Percentiles rank a stretch among this genome's conserved stretches.
phyloP scores from a whole-genome alignment of 2,113 vertebrate genomes.

The Psittacus erithacus region DNA sequence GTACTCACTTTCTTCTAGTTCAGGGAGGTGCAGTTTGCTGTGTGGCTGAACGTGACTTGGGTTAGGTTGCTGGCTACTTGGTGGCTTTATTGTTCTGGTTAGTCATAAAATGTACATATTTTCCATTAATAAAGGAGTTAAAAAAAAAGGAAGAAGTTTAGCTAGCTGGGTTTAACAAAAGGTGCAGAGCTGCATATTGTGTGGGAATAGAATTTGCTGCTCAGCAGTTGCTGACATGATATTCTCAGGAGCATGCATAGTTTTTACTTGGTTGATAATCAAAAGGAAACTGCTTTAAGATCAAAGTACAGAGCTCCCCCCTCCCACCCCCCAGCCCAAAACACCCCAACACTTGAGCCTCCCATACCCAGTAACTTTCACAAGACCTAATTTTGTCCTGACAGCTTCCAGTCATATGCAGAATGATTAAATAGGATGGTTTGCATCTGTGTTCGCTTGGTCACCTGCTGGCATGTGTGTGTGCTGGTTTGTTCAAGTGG shows the following conservation, averaged over 20 bases:
- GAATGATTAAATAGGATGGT: neutral
- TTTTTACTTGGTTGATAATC: neutral
- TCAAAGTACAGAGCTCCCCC: too few relatives aligned
- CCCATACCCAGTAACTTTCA: neutral
- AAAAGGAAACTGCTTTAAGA: neutral
- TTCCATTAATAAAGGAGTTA: neutral
- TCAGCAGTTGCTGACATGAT: neutral
- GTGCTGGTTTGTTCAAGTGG: neutral
- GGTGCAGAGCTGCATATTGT: neutral
- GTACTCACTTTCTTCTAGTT: neutral
- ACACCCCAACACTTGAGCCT: neutral
- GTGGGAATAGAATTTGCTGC: neutral
- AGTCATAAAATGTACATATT: neutral
- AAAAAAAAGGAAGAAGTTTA: neutral
- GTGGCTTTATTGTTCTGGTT: neutral
- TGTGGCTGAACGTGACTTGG: neutral
- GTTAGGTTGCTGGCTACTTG: neutral
- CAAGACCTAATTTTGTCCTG: neutral
- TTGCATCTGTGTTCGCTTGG: neutral
- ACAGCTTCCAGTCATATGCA: neutral
- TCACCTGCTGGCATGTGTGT: neutral
- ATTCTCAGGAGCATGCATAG: neutral
- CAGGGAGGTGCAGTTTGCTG: neutral
- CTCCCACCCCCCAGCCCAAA: accelerated
- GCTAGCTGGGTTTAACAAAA: neutral